A percentile compares a stretch with the other conserved stretches of the same genome.
These are phyloP conservation scores for Heteropelma amictum DNA, from an alignment of 2,888 invertebrate species.

Conservation along the genomic window DNA sequence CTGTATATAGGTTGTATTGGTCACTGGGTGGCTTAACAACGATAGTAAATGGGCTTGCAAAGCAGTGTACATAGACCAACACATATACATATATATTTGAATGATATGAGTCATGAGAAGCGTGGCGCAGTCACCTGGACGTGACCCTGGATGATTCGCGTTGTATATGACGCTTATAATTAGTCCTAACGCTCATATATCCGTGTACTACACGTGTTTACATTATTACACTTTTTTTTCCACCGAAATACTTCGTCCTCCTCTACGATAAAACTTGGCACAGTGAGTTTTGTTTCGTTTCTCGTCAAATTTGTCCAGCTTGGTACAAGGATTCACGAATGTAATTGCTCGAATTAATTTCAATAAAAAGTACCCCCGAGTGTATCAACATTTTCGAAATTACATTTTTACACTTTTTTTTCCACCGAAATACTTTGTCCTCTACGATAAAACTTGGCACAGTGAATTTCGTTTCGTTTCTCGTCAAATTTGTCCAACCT, in stretches of 20 bases:
- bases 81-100: slow-evolving; percentile 46
- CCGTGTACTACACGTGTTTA: slow-evolving; percentile 32
- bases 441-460: too few species aligned
- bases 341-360: too few species aligned
- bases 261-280: neutral
- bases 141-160: slow-evolving; percentile 59
- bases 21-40: slow-evolving; percentile 27
- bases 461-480: too few species aligned
- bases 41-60: slow-evolving; percentile 26
- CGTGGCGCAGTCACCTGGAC: slow-evolving; percentile 57
- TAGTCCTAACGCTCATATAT: slow-evolving; percentile 21
- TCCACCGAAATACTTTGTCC: too few species aligned
- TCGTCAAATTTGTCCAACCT: too few species aligned
- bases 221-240: slow-evolving; percentile 34
- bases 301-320: too few species aligned
- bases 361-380: too few species aligned
- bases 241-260: slow-evolving; percentile 11
- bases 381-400: too few species aligned
- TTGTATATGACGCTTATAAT: slow-evolving; percentile 38
- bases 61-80: slow-evolving; percentile 18
- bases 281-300: neutral
- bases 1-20: slow-evolving; percentile 8
- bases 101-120: slow-evolving; percentile 47
- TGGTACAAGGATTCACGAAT: too few species aligned
- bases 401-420: too few species aligned